Base-by-base conservation (phyloP, 2,113 vertebrate species). In the Sarotherodon lohbergeri region DNA sequence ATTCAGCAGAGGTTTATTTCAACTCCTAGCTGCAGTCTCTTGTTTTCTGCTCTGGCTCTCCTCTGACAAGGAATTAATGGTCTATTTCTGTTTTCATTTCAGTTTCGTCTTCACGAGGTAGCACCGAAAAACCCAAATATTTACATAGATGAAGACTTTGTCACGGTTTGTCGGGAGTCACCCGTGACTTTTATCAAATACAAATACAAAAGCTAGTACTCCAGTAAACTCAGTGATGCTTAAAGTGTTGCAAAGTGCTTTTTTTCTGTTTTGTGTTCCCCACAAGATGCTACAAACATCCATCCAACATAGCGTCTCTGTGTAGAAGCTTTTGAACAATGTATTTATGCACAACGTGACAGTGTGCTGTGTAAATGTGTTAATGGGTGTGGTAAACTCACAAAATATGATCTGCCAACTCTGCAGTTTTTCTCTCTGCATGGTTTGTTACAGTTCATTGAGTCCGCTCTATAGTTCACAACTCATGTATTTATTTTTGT, bases 1-100 rank as follows among this genome's bases (percentile, higher is more conserved):
- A 86, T 93, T 93, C 92, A 93, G 85, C 83, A 34, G 86, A 85
- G 92, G 86, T 90, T 92, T 92, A 88, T 89, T 91, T 90, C 43
- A 79, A 89, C 88, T 90, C 66, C 5, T 61, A n/a, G 82, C 78
- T 88, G 86, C 73, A 82, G 85, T 79, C 90, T 83, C 81, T 83
- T 81, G 87, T 88, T 91, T 88, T 90, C 91, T 81, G 78, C 29
- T 57, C 88, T 79, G 59, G 81, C 71, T 91, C 85, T 85, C 34
- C 79, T 87, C 39, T 87, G 73, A 80, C 55, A 19, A 89, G 84
- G 66, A 89, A 87, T 90, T 89, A 86, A 79, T 88, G 55, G 63
- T 84, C 86, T 92, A 54, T 78, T 94, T 92, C 48, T 91, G 86
- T 86, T 61, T 55, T 63, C 57, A 50, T 61, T 86, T 68, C 46